Percentiles rank a stretch among this genome's conserved stretches.
phyloP scores from a whole-genome alignment of 2,113 vertebrate genomes.

The Rhinichthys klamathensis region DNA sequence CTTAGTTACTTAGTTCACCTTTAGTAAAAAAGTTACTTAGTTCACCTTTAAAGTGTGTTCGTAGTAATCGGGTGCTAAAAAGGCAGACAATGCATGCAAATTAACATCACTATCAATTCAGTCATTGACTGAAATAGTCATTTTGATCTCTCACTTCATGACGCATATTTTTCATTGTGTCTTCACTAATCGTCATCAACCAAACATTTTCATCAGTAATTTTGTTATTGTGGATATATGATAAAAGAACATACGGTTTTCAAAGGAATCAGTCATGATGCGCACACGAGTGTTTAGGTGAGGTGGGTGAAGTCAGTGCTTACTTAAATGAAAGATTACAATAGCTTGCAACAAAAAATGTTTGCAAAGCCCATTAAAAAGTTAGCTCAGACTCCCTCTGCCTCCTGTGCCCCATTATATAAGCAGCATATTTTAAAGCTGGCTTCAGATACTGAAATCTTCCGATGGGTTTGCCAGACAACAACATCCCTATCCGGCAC shows the following conservation, averaged over 20 bases:
- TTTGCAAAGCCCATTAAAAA: not conserved
- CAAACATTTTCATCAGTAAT: not conserved
- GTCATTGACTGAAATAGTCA: no score
- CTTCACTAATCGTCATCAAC: not conserved
- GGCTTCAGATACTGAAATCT: slow-evolving; percentile 35
- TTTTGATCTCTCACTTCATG: no score
- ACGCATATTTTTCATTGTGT: not conserved
- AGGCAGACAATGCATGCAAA: not conserved
- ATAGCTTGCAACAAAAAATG: not conserved
- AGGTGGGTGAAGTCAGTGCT: not conserved
- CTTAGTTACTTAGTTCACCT: no score
- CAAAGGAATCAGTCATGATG: not conserved
- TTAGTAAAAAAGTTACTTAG: no score
- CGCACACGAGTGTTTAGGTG: not conserved
- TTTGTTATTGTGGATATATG: not conserved
- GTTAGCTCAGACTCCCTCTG: not conserved
- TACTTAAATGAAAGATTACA: not conserved
- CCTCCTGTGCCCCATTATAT: not conserved
- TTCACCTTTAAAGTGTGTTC: no score
- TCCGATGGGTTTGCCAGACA: slow-evolving; percentile 67
- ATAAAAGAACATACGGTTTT: no score
- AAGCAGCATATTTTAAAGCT: slow-evolving; percentile 31
- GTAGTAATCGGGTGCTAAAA: not conserved
- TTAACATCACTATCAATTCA: no score
- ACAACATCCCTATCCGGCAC: slow-evolving; percentile 72